Evolutionary conservation across 1,140 invertebrate species (phyloP).

Genomic region (Drosophila setifemur): DNA sequence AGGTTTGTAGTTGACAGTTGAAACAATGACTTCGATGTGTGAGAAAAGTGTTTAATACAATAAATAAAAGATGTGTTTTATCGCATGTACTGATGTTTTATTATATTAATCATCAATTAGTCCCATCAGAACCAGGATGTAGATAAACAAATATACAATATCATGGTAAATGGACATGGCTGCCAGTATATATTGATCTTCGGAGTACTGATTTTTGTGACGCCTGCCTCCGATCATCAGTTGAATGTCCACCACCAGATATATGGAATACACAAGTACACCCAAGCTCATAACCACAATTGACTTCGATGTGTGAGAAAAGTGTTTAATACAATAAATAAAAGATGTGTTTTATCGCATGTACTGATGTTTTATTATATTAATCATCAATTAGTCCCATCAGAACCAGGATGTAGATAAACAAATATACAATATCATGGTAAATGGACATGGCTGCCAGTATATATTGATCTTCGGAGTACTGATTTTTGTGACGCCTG

Average conservation of each 20-base stretch:
- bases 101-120: neutral
- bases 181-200: conserved; percentile 37
- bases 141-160: conserved; percentile 10
- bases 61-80: too few species aligned
- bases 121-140: neutral
- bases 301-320: too few species aligned
- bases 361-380: neutral
- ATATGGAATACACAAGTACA: neutral
- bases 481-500: neutral
- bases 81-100: neutral
- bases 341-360: too few species aligned
- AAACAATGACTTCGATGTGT: too few species aligned
- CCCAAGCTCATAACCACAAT: neutral
- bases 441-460: conserved; percentile 39
- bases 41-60: too few species aligned
- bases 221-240: conserved; percentile 10
- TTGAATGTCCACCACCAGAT: conserved; percentile 28
- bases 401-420: neutral
- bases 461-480: conserved; percentile 27
- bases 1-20: neutral
- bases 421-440: conserved; percentile 19
- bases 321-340: too few species aligned
- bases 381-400: conserved; percentile 2
- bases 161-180: conserved; percentile 32
- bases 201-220: neutral